Evolutionary conservation across 2,797 vertebrate species (phyloP).

Genomic region (Schizopygopsis pylzovi): DNA sequence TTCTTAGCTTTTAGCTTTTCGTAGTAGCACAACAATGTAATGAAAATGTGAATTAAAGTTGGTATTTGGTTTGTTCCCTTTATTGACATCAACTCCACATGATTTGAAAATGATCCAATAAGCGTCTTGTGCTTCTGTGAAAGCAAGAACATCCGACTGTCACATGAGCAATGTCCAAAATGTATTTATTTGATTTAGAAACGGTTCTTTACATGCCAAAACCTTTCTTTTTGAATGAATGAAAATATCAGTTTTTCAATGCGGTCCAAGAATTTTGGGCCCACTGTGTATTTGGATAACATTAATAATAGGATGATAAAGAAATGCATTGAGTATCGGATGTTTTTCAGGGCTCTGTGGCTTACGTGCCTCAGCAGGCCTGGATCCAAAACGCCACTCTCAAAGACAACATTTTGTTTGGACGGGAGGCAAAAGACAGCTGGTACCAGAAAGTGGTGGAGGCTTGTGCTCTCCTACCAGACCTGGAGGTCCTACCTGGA

Average conservation of each 20-base stretch:
- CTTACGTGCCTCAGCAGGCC: conserved; percentile 94
- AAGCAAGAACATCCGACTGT: background rate
- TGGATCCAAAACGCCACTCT: conserved; percentile 97
- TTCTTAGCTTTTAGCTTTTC: background rate
- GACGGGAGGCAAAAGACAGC: conserved; percentile 79
- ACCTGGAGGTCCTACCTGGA: conserved; percentile 89
- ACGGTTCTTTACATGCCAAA: background rate
- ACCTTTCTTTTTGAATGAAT: background rate
- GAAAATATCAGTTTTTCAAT: background rate
- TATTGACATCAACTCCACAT: background rate
- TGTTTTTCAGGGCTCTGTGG: conserved; percentile 85
- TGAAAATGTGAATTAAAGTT: background rate
- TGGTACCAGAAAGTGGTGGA: conserved; percentile 86
- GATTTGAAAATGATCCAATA: background rate
- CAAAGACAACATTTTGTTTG: conserved; percentile 90
- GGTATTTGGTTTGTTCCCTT: background rate
- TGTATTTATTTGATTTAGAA: conserved; percentile 7
- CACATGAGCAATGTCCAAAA: background rate
- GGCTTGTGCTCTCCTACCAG: conserved; percentile 89
- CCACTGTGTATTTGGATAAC: background rate
- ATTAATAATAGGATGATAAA: background rate
- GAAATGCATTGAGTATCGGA: background rate
- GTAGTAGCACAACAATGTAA: background rate
- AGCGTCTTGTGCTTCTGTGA: background rate
- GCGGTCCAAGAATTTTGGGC: background rate